Percentiles rank a stretch among this genome's conserved stretches.
Conservation (phyloP, 2,797 vertebrate species). For the Paramormyrops hopkinsi region DNA sequence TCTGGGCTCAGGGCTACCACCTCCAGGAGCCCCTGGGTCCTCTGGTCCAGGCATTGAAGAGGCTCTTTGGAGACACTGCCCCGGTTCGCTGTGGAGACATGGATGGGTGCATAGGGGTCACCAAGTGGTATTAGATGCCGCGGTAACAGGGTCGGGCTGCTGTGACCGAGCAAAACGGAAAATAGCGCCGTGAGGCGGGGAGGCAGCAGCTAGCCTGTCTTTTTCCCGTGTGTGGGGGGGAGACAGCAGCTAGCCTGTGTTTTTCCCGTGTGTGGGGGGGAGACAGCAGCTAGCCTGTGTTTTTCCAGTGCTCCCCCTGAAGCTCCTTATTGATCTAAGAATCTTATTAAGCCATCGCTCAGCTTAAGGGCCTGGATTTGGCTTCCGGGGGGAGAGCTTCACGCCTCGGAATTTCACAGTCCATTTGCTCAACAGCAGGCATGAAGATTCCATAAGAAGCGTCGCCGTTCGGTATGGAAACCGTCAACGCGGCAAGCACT, state of each 20-base stretch:
- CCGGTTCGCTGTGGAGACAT: constrained; percentile 62
- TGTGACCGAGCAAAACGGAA: neutral
- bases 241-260: no score
- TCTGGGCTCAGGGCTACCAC: constrained; percentile 71
- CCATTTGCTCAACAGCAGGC: constrained; percentile 9
- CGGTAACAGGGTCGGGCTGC: neutral
- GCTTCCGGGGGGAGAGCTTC: neutral
- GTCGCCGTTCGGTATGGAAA: neutral
- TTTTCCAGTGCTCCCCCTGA: neutral
- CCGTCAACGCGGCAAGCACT: neutral
- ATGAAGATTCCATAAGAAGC: neutral
- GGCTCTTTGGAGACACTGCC: constrained; percentile 52
- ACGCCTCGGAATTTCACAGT: constrained; percentile 10
- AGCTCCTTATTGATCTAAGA: constrained; percentile 8
- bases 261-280: neutral
- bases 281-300: neutral
- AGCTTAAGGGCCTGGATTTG: neutral
- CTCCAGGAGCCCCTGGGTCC: constrained; percentile 47
- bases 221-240: no score
- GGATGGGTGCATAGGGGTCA: constrained; percentile 48
- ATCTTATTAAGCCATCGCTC: constrained; percentile 7
- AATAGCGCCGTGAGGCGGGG: neutral
- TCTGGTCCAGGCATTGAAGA: constrained; percentile 36
- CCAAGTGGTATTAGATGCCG: neutral
- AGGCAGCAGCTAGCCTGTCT: no score